A percentile compares a stretch with the other conserved stretches of the same genome.
phyloP scores from a whole-genome alignment of 2,113 vertebrate species.

The Chloebia gouldiae region DNA sequence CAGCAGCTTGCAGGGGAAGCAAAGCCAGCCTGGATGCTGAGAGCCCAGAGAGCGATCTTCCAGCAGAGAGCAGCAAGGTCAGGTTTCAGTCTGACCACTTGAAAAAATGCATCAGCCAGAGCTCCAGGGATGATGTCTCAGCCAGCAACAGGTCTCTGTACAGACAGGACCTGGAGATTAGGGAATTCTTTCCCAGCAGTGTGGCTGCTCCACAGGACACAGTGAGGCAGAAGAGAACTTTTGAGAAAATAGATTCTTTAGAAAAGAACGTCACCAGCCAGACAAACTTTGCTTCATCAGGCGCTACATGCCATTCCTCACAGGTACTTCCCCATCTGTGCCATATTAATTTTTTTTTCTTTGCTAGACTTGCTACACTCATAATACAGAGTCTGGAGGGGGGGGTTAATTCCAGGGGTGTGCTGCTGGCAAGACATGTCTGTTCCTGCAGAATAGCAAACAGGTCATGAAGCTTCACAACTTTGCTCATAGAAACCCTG shows the following conservation, averaged over 20 bases:
- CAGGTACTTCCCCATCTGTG: conserved; percentile 71
- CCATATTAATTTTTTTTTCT: not conserved
- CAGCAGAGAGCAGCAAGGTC: conserved; percentile 66
- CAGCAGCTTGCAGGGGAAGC: conserved; percentile 81
- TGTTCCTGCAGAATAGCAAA: not conserved
- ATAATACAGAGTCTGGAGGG: not conserved
- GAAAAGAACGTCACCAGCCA: conserved; percentile 83
- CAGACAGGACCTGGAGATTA: conserved; percentile 52
- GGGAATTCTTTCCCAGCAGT: conserved; percentile 39
- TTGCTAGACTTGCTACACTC: not conserved
- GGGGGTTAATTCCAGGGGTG: not conserved
- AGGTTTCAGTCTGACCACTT: conserved; percentile 79
- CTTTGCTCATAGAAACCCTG: not conserved
- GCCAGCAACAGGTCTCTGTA: conserved; percentile 73
- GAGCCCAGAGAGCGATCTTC: conserved; percentile 64
- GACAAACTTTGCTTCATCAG: conserved; percentile 76
- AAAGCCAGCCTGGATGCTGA: conserved; percentile 77
- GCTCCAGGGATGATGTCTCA: conserved; percentile 76
- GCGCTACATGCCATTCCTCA: conserved; percentile 67
- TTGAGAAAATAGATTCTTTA: conserved; percentile 88
- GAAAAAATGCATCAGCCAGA: conserved; percentile 68
- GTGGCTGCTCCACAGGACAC: conserved; percentile 62
- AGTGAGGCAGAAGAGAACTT: conserved; percentile 86
- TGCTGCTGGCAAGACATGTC: accelerated
- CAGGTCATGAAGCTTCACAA: not conserved